Base-by-base conservation (phyloP, 1,140 invertebrate species). In the Cherax destructor region DNA sequence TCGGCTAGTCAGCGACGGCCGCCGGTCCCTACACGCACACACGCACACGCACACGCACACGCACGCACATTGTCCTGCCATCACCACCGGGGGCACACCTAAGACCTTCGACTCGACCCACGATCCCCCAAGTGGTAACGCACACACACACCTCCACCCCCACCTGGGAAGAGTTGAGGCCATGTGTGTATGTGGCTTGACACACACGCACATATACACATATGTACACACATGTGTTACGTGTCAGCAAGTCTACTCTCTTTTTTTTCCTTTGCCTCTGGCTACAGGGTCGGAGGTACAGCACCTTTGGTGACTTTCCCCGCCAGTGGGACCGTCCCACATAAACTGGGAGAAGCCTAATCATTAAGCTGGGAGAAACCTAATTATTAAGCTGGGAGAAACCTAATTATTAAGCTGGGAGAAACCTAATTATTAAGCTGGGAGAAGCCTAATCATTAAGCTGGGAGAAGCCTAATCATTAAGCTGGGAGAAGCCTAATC, bases 1-100 rank as follows among this genome's bases (percentile, higher is more conserved):
- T 61, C 90, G 90, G 83, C 90, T 91, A 91, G 90, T 91, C 90
- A 91, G 90, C 90, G 90, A 91, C 90, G 77, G 76, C 50, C 83
- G 50, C 69, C 41, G 50, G 77, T 78, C 59, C 79, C 86, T 78
- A 91, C 76, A 69, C 90, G 80, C 79, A 86, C 90, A 72, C 90
- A 79, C 90, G 69, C 90, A 69, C 90, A 86, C 90, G 78, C 84
- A 91, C 83, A 91, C 90, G 79, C 84, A 91, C 79, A 91, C 84
- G 85, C 83, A 91, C 90, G 79, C 84, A 91, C 79, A 91, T 86
- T 89, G 79, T 89, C 79, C 87, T 74, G 79, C 78, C 86, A 88
- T 69, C 78, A 72, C 77, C 78, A 88, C 86, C 30, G 52, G 69
- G 84, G 52, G 74, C 49, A 76, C 74, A 89, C 87, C 59, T 83